Conservation (phyloP, 2,113 vertebrate genomes). For the Myodes glareolus region DNA sequence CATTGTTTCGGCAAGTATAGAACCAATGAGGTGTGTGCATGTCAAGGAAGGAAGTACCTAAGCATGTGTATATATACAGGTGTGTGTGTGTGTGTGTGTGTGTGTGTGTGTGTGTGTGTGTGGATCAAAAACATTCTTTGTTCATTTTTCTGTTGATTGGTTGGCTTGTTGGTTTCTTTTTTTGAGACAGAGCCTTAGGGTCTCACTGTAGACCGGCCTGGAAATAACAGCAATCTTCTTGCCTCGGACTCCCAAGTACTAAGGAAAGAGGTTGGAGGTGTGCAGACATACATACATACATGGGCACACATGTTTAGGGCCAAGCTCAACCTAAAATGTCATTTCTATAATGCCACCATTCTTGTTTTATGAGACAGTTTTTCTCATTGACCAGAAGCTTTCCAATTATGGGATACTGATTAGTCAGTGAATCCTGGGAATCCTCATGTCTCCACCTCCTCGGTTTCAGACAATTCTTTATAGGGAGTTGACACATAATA, state of each 20-base stretch:
- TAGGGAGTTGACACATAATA: not conserved
- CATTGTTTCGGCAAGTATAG: not conserved
- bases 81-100: accelerated
- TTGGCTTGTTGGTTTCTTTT: not conserved
- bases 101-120: accelerated
- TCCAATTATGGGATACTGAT: not conserved
- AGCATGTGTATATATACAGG: not conserved
- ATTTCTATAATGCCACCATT: not conserved
- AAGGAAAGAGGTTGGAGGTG: too few species aligned
- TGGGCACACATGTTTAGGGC: too few species aligned
- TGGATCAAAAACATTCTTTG: not conserved
- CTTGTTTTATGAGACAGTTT: not conserved
- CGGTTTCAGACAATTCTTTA: not conserved
- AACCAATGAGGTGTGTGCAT: not conserved
- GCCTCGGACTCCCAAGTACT: not conserved
- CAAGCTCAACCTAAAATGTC: not conserved
- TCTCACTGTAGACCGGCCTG: not conserved
- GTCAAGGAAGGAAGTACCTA: too few species aligned
- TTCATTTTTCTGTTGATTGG: not conserved
- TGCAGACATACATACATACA: not conserved
- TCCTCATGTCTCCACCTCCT: not conserved
- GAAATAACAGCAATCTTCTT: not conserved
- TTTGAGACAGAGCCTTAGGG: not conserved
- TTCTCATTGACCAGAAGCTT: not conserved
- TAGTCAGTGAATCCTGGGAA: not conserved